A percentile compares a stretch with the other conserved stretches of the same genome.
phyloP scores from a whole-genome alignment of 2,888 invertebrate genomes.

The Drosophila borborema region DNA sequence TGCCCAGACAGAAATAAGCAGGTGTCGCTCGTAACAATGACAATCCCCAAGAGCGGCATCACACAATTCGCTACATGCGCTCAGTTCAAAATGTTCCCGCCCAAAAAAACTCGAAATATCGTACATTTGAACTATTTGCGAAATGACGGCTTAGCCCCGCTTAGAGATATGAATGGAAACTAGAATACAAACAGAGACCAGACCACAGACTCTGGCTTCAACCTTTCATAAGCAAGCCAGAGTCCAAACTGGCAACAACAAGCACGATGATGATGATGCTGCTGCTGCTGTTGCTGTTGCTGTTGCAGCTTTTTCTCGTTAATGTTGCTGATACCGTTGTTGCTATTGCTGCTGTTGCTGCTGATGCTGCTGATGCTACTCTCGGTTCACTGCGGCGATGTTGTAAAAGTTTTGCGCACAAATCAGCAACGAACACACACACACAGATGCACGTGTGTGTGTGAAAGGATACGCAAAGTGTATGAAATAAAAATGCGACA shows the following conservation, averaged over 20 bases:
- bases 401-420: slow-evolving; percentile 82
- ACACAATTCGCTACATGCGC: slow-evolving; percentile 11
- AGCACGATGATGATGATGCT: slow-evolving; percentile 54
- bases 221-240: slow-evolving; percentile 80
- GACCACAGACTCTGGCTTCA: slow-evolving; percentile 76
- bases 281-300: background rate
- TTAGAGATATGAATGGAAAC: slow-evolving; percentile 33
- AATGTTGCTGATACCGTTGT: slow-evolving; percentile 65
- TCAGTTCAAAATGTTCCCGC: slow-evolving; percentile 46
- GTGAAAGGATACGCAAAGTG: slow-evolving; percentile 69
- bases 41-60: slow-evolving; percentile 22
- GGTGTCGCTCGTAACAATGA: slow-evolving; percentile 24
- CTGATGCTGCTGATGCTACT: slow-evolving; percentile 55
- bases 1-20: slow-evolving; percentile 19
- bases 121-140: slow-evolving; percentile 62
- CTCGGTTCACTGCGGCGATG: slow-evolving; percentile 72
- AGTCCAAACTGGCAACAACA: slow-evolving; percentile 74
- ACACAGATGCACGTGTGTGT: slow-evolving; percentile 24
- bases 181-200: slow-evolving; percentile 33
- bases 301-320: slow-evolving; percentile 56
- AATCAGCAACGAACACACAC: slow-evolving; percentile 68
- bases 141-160: slow-evolving; percentile 36
- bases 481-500: slow-evolving; percentile 69
- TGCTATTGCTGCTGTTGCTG: slow-evolving; percentile 47
- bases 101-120: slow-evolving; percentile 49